Base-by-base conservation (phyloP, 1,140 invertebrate species). In the Schlechtendalia chinensis region DNA sequence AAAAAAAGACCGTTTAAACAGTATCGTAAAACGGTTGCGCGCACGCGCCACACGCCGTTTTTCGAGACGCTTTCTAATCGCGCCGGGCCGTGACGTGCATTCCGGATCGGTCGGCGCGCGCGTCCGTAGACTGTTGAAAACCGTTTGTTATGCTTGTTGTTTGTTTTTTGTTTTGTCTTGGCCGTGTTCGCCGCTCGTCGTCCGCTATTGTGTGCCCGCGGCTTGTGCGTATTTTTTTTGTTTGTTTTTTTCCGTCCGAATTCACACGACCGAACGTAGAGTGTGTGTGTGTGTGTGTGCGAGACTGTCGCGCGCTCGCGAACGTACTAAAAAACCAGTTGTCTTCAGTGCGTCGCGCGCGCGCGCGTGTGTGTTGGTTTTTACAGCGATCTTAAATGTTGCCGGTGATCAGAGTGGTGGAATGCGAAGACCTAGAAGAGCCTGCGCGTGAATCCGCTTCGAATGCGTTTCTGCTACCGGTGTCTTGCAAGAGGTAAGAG, bases 381-480 rank as follows among this genome's bases (percentile, higher is more conserved):
- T 79, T 63, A 16, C 75, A 79, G 75, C 11, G 58, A 29, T 61
- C 22, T 61, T 79, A 79, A 79, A 79, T 79, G 75, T 79, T 79
- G 75, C 75, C 75, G 58, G 75, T 79, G n/a, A 79, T 79, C 75
- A 79, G 75, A 58, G 75, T 79, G 75, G 75, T 79, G 39, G 75
- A 79, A 61, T 79, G 75, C 75, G 75, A 79, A 79, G 75, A 79
- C 16, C 39, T 79, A 27, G 56, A 79, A 27, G 56, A 79, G 32
- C 75, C 56, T 11, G 58, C 75, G 22, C 50, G 56, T 5, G 75
- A 79, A 29, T 79, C 75, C 22, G 32, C 75, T 45, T 79, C 75
- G 17, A n/a, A 79, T 22, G 54, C 39, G 75, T 79, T 24, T 79
- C 58, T 79, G 19, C 75, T 27, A 58, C 58, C 47, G 56, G 58